Conservation (phyloP, 2,888 invertebrate genomes). For the Eumacrocentrus americanus region DNA sequence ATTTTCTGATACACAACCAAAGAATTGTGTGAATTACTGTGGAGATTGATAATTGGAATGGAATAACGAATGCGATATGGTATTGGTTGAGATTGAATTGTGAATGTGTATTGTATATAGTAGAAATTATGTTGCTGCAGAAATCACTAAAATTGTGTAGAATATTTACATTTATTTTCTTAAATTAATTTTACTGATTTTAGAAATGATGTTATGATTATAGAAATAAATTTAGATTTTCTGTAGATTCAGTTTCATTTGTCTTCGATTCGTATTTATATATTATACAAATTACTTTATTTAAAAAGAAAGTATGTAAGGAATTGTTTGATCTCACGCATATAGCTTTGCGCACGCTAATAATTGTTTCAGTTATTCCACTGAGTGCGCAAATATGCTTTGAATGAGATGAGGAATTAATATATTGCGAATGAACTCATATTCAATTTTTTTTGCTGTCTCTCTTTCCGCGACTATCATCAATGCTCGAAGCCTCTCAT, state of each 20-base stretch:
- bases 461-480: background rate
- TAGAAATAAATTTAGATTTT: background rate
- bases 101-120: background rate
- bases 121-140: background rate
- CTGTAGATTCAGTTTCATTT: background rate
- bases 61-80: background rate
- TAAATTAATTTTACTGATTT: background rate
- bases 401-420: background rate
- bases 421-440: background rate
- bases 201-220: background rate
- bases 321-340: background rate
- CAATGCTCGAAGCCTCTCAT: constrained; percentile 1
- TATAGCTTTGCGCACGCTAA: background rate
- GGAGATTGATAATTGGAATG: background rate
- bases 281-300: background rate
- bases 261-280: background rate
- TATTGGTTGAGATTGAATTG: background rate
- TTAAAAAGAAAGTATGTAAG: background rate
- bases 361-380: background rate
- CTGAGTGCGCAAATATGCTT: background rate
- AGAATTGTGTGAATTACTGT: background rate
- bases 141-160: background rate
- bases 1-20: constrained; percentile 9
- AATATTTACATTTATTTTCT: background rate
- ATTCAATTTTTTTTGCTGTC: background rate